phyloP scores from a whole-genome alignment of 2,888 invertebrate species.

The Lutraria lutraria region DNA sequence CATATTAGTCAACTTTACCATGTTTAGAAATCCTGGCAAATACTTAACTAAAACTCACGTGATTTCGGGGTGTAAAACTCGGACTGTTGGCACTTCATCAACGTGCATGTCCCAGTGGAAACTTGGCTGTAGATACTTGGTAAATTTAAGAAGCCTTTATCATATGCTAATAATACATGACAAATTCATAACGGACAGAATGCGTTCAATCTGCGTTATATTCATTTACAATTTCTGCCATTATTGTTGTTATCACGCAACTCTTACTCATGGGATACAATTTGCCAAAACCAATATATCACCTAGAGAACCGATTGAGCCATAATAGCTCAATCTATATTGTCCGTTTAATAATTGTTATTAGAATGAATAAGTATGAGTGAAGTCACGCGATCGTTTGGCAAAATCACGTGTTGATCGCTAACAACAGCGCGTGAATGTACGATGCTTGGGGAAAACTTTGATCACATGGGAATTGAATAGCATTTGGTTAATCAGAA shows the following conservation, averaged over 20 bases:
- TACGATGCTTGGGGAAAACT: conserved; percentile 36
- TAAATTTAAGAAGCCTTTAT: neutral
- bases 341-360: conserved; percentile 38
- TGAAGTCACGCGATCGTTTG: conserved; percentile 30
- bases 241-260: conserved; percentile 15
- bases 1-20: too few relatives aligned
- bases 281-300: conserved; percentile 15
- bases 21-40: too few relatives aligned
- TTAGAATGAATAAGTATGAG: conserved; percentile 26
- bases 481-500: conserved; percentile 19
- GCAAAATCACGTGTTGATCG: conserved; percentile 32
- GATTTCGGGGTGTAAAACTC: neutral
- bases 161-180: neutral
- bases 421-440: conserved; percentile 40
- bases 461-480: conserved; percentile 13
- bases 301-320: neutral
- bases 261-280: neutral
- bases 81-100: neutral
- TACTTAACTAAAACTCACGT: too few relatives aligned
- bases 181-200: neutral
- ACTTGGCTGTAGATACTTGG: neutral
- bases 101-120: neutral
- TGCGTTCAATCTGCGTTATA: neutral
- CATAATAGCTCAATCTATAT: conserved; percentile 34
- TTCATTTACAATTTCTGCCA: neutral